Base-by-base conservation (phyloP, 23 tunicate genomes). In the Trididemnum nubilum region DNA sequence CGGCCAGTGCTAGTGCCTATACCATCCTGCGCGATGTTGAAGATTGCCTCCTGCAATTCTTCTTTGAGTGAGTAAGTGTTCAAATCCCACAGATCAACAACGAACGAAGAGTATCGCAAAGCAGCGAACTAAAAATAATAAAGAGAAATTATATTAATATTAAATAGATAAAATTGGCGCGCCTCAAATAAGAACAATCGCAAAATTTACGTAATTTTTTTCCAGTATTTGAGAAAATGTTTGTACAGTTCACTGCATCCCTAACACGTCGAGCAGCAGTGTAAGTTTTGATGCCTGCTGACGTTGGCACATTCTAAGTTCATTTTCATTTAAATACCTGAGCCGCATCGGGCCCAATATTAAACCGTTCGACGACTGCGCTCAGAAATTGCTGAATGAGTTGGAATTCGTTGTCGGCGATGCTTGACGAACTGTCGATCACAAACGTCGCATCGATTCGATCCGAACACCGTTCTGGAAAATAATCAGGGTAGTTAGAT, bases 341-440 rank as follows among this genome's bases (percentile, higher is more conserved):
- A 23, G 96, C 96, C 1, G 58, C 77, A 59, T 84, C 81, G 0
- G 81, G 82, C 30, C 96, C 96, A 23, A 90, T 81, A 58, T 72
- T 54, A 51, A 90, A 85, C 25, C 89, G 66, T 66, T 51, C 38
- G 31, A 90, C 89, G 18, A 90, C 76, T 1, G 60, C 49, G 22
- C 26, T 57, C 34, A 90, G 33, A 66, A 90, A 90, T 0, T 49
- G n/a, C 50, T 82, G 85, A 9, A 90, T 35, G 22, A 72, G 54
- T 58, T 50, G 54, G 81, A 90, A 90, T 72, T 90, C 85, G 34
- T 26, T 65, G 2, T 27, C 35, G 12, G 77, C 67, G 72, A 90
- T 90, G 75, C 96, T 90, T 0, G 96, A 90, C 21, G 96, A 90
- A 57, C 96, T 90, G 89, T 90, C 96, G 37, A 90, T 80, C 21